These are phyloP conservation scores for Chlamydotis undulata DNA, from an alignment of 2,113 vertebrate species.

Conservation along the genomic window DNA sequence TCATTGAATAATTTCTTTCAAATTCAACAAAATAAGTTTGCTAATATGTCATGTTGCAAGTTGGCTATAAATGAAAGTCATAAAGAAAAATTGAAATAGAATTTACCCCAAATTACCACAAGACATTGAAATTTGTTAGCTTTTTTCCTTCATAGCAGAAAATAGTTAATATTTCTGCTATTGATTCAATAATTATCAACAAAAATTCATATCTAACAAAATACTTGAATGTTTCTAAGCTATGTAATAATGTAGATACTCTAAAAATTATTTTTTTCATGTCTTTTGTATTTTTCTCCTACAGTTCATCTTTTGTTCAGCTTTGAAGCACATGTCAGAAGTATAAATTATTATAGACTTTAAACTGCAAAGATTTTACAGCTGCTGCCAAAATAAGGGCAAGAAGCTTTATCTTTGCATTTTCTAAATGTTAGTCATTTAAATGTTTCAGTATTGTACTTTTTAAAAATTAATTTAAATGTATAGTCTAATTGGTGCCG, in stretches of 20 bases:
- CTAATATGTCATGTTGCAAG: not conserved
- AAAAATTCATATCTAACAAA: not conserved
- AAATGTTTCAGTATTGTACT: not conserved
- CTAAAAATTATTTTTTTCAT: not conserved
- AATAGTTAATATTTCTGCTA: not conserved
- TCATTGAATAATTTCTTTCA: not conserved
- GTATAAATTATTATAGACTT: slow-evolving; percentile 4
- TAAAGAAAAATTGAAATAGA: not conserved
- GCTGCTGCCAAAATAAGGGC: not conserved
- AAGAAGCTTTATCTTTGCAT: slow-evolving; percentile 20
- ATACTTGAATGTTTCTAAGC: not conserved
- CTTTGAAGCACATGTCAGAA: not conserved
- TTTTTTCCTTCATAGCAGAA: not conserved
- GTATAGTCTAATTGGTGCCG: not conserved
- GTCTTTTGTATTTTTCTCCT: not conserved
- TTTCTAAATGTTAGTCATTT: slow-evolving; percentile 15
- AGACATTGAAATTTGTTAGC: not conserved
- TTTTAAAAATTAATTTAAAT: slow-evolving; percentile 37
- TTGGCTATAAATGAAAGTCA: not conserved
- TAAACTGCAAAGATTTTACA: slow-evolving; percentile 37
- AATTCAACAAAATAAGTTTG: not conserved
- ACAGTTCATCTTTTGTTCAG: not conserved
- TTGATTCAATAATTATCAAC: not conserved
- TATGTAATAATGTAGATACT: not conserved
- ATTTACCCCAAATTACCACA: not conserved